These are phyloP conservation scores for Bubo blakistoni DNA, from an alignment of 2,113 vertebrate genomes.

Conservation along the genomic window DNA sequence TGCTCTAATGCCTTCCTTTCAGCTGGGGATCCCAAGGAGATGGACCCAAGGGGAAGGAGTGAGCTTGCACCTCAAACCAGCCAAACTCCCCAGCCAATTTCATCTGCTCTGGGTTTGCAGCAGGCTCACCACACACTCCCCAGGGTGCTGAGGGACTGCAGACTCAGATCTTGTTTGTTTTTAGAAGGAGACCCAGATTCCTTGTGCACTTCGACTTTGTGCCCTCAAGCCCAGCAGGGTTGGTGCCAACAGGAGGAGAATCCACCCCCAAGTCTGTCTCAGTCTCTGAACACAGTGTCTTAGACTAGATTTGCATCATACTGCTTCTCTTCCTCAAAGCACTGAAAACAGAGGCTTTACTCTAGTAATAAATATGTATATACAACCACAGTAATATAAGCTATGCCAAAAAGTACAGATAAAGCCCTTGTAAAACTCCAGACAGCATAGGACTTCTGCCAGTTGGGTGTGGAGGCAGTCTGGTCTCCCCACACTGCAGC, in stretches of 20 bases:
- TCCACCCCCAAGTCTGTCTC: background rate
- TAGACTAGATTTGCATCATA: background rate
- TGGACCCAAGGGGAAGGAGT: background rate
- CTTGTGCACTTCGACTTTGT: background rate
- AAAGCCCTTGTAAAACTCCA: background rate
- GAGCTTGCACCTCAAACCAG: background rate
- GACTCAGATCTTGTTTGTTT: slow-evolving; percentile 8
- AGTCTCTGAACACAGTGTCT: background rate
- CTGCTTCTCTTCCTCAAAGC: background rate
- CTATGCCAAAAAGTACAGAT: background rate
- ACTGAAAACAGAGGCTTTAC: background rate
- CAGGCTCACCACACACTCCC: background rate
- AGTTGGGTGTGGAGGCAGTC: background rate
- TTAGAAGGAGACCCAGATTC: background rate
- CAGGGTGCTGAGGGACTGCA: background rate
- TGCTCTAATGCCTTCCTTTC: background rate
- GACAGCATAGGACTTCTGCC: background rate
- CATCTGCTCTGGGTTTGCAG: background rate
- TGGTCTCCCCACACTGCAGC: background rate
- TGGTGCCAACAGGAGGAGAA: background rate
- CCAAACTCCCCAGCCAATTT: background rate
- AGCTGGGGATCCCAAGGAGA: background rate
- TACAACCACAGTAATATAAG: background rate
- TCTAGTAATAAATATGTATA: background rate
- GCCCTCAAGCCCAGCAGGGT: slow-evolving; percentile 22